Base-by-base conservation (phyloP, 2,888 invertebrate species). In the Tanytarsus gracilentus region DNA sequence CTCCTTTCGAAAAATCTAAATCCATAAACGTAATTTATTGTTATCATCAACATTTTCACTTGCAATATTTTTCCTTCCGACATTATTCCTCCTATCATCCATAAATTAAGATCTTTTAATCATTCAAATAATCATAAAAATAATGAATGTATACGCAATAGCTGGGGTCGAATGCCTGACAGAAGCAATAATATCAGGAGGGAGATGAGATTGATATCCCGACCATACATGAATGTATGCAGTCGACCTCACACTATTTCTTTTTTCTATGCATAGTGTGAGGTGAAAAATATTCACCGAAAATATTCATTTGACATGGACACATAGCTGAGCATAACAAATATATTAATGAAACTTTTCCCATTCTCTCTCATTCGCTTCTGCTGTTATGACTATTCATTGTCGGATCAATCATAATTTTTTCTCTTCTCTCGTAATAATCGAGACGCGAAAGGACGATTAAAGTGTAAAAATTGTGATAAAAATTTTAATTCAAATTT, bases 81-180 rank as follows among this genome's bases (percentile, higher is more conserved):
- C 51, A 30, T 51, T 51, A 40, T 55, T 55, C 40, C 55, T 39
- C 18, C n/a, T 21, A 55, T 55, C 55, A 55, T 55, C 55, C 55
- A 55, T 55, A 55, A 55, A 55, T 55, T 55, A 55, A 55, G 55
- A 55, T 40, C 55, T 55, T 55, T 55, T 55, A 55, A 55, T 55
- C 55, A 55, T 55, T 40, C 55, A 40, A 55, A 55, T 55, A 55
- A 55, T 55, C 55, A 55, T 55, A 55, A 55, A 55, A 55, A 16
- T 39, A 55, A 39, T 33, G 55, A 55, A 33, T 55, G n/a, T n/a
- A 44, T 44, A 36, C 21, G 44, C 5, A 8, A 23, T 18, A 23
- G 23, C 18, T 44, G 44, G 23, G 44, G 8, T 6, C 25, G 27
- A 21, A 44, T n/a, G n/a, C n/a, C n/a, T n/a, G n/a, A n/a, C n/a